These are phyloP conservation scores for Panthera tigris DNA, from an alignment of 2,113 vertebrate genomes.

Conservation along the genomic window DNA sequence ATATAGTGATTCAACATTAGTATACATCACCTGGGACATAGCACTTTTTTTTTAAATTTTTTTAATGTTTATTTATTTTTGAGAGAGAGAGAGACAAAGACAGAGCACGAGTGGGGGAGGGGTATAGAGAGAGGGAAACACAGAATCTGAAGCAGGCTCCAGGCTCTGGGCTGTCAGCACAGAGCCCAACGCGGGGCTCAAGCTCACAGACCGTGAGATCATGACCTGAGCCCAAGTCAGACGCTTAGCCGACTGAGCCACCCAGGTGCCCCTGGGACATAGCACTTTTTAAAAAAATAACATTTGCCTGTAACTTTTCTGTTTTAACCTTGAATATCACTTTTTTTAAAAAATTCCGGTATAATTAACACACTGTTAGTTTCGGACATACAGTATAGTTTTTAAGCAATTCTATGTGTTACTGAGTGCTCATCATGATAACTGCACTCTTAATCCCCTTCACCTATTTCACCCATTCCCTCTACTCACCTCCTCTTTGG, in stretches of 20 bases:
- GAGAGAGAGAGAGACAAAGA: too few species aligned
- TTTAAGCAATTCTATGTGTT: not conserved
- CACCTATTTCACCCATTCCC: not conserved
- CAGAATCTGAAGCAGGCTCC: too few species aligned
- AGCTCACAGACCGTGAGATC: too few species aligned
- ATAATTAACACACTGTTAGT: not conserved
- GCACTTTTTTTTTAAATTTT: not conserved
- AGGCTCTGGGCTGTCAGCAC: too few species aligned
- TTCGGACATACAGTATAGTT: not conserved
- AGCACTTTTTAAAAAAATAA: not conserved
- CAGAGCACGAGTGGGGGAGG: too few species aligned
- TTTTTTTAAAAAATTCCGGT: not conserved
- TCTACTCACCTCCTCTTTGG: not conserved
- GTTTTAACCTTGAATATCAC: not conserved
- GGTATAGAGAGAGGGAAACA: too few species aligned
- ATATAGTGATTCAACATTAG: not conserved
- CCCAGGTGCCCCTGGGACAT: not conserved
- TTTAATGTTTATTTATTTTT: too few species aligned
- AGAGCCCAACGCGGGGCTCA: too few species aligned
- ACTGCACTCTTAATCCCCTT: not conserved
- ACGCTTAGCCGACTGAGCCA: too few species aligned
- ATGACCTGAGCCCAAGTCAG: too few species aligned
- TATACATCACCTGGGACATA: not conserved
- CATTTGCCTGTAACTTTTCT: conserved; percentile 21
- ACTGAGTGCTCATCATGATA: not conserved